Conservation (phyloP, 2,113 vertebrate genomes). For the Hypanus sabinus region DNA sequence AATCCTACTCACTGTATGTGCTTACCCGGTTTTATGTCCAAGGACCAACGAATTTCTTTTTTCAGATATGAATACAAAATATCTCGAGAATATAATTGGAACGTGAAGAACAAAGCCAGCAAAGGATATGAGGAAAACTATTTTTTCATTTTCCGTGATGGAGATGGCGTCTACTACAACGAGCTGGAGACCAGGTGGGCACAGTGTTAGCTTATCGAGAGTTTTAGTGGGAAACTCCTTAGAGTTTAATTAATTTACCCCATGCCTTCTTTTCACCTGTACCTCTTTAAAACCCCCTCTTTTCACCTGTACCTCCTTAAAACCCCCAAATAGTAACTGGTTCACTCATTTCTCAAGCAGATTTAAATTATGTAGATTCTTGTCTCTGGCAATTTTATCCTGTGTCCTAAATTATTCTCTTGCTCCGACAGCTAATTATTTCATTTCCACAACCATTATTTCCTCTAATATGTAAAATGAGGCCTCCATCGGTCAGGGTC, state of each 20-base stretch:
- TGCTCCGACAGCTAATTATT: neutral
- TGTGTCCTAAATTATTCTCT: too few species aligned
- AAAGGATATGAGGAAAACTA: conserved; percentile 95
- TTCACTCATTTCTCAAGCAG: neutral
- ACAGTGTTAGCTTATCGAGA: neutral
- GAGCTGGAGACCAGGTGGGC: conserved; percentile 86
- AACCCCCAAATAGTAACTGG: neutral
- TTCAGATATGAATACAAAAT: conserved; percentile 89
- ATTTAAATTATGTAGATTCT: neutral
- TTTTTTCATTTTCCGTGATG: conserved; percentile 91
- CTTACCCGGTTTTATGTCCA: neutral
- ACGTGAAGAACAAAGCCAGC: conserved; percentile 94
- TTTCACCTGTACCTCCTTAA: neutral
- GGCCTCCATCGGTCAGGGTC: too few species aligned
- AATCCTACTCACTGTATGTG: too few species aligned
- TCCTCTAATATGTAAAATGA: neutral
- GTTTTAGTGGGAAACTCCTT: neutral
- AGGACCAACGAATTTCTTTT: neutral
- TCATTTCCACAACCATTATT: too few species aligned
- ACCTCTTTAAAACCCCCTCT: too few species aligned
- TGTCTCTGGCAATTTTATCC: neutral
- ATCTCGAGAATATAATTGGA: conserved; percentile 92
- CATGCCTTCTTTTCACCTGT: neutral
- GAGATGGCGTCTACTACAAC: conserved; percentile 88
- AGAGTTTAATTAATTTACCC: neutral